phyloP scores from a whole-genome alignment of 2,113 vertebrate genomes.

The Corydoras sp. region DNA sequence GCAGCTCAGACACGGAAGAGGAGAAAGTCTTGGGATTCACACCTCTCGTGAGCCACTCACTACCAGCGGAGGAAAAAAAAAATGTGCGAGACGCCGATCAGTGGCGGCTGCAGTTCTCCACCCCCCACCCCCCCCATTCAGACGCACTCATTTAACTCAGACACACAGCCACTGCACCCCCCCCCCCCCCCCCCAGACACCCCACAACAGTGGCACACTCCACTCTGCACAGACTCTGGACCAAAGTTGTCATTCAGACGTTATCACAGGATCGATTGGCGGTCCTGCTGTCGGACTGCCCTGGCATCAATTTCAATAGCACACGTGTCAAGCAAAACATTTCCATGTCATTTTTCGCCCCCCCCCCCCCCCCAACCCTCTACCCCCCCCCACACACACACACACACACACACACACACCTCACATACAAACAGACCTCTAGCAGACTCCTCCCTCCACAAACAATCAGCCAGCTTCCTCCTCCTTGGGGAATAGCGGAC shows the following conservation, averaged over 20 bases:
- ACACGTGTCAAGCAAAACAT: conserved; percentile 44
- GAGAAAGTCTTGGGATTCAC: no score
- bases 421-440: conserved; percentile 44
- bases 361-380: conserved; percentile 26
- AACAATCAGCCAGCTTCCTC: conserved; percentile 54
- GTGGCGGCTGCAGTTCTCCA: conserved; percentile 19
- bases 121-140: neutral
- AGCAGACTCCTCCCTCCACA: conserved; percentile 57
- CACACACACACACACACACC: conserved; percentile 35
- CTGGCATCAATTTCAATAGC: conserved; percentile 44
- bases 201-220: conserved; percentile 21
- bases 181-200: neutral
- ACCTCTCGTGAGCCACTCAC: no score
- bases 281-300: conserved; percentile 8
- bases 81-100: conserved; percentile 20
- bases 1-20: conserved; percentile 19
- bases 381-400: no score
- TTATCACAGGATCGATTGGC: conserved; percentile 15
- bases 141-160: conserved; percentile 35
- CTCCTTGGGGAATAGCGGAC: conserved; percentile 57
- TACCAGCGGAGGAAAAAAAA: conserved; percentile 3
- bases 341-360: conserved; percentile 21
- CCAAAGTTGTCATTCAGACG: conserved; percentile 40
- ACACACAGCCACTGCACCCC: conserved; percentile 24
- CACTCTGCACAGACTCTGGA: conserved; percentile 16